These are phyloP conservation scores for Tipula unca DNA, from an alignment of 2,888 invertebrate genomes.

Conservation along the genomic window DNA sequence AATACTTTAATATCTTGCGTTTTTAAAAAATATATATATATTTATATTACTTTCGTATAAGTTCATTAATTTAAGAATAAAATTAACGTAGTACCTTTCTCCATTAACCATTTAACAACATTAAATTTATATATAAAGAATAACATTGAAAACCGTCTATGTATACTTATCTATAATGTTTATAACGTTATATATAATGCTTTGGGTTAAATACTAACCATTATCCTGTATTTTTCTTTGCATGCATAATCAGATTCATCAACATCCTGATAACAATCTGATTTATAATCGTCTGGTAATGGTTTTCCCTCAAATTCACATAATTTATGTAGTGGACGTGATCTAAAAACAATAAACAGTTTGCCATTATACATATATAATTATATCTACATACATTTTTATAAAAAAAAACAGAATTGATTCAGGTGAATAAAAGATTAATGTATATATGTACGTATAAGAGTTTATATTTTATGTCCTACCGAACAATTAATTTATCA, in stretches of 20 bases:
- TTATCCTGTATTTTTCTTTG: conserved; percentile 70
- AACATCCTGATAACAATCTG: conserved; percentile 71
- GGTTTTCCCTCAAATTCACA: conserved; percentile 65
- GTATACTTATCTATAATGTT: not conserved
- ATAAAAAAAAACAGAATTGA: not conserved
- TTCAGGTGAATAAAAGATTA: not conserved
- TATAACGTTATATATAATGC: not conserved
- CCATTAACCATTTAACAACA: not conserved
- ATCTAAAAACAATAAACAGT: conserved; percentile 34
- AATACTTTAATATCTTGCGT: not conserved
- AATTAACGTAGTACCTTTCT: not conserved
- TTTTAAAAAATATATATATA: not conserved
- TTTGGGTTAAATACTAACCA: conserved; percentile 47
- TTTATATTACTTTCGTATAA: not conserved
- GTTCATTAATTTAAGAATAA: not conserved
- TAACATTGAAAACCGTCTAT: not conserved
- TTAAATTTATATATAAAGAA: not conserved
- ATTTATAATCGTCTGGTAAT: conserved; percentile 63
- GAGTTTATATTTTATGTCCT: too few relatives aligned
- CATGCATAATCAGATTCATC: conserved; percentile 73
- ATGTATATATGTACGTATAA: not conserved
- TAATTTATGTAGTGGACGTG: conserved; percentile 58
- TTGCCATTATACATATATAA: not conserved
- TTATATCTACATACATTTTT: not conserved
- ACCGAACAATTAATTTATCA: conserved; percentile 63